These are phyloP conservation scores for Tympanoctomys barrerae DNA, from an alignment of 2,797 vertebrate genomes.

Conservation along the genomic window DNA sequence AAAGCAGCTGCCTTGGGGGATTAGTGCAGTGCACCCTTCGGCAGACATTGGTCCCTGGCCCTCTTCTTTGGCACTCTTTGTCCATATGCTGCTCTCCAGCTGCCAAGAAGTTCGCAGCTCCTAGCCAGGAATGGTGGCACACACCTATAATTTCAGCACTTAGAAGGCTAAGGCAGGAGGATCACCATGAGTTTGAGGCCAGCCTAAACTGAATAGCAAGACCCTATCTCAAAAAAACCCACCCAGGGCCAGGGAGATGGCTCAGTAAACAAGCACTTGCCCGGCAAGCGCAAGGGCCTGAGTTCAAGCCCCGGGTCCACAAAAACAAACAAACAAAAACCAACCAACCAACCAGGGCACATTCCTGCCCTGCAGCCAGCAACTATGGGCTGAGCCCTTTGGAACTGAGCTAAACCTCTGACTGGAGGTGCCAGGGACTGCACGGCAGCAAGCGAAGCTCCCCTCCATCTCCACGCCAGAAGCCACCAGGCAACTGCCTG, in stretches of 20 bases:
- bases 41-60: background rate
- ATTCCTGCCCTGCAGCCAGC: background rate
- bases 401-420: background rate
- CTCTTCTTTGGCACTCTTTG: background rate
- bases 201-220: background rate
- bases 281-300: too few species aligned
- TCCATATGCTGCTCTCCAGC: background rate
- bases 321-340: background rate
- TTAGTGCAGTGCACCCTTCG: too few species aligned
- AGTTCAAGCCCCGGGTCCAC: too few species aligned
- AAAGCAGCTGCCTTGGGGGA: background rate
- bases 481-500: background rate
- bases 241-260: too few species aligned
- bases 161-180: background rate
- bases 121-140: background rate
- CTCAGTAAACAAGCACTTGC: too few species aligned
- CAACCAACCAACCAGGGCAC: background rate
- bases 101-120: background rate
- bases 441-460: background rate
- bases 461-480: background rate
- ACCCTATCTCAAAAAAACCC: background rate
- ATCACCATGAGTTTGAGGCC: background rate
- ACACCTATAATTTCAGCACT: background rate
- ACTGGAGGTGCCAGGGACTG: background rate
- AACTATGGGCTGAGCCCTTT: background rate